Evolutionary conservation across 2,113 vertebrate genomes (phyloP).

Genomic region (Antigone vipio): DNA sequence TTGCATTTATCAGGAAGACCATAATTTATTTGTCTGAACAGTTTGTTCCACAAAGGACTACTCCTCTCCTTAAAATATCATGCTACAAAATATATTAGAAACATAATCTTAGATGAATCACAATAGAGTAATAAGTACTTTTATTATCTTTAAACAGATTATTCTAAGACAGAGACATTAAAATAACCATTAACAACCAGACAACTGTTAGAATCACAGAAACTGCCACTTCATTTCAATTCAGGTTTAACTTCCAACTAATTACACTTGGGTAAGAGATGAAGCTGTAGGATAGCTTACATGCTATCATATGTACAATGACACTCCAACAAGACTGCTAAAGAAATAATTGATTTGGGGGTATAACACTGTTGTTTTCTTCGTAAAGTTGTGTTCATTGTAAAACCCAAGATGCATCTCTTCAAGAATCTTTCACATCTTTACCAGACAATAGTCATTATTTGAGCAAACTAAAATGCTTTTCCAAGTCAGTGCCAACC

Average conservation of each 20-base stretch:
- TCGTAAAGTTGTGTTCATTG: not conserved
- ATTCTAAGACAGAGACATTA: not conserved
- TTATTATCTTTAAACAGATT: not conserved
- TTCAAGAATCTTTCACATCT: not conserved
- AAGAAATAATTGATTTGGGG: not conserved
- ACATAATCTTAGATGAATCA: not conserved
- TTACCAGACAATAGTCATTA: not conserved
- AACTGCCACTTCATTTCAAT: not conserved
- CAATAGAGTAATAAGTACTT: not conserved
- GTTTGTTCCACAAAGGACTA: not conserved
- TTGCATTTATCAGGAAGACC: not conserved
- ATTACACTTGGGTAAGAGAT: not conserved
- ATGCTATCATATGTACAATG: rapidly evolving
- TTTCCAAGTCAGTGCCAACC: not conserved
- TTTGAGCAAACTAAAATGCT: not conserved
- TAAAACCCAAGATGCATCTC: not conserved
- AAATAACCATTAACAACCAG: not conserved
- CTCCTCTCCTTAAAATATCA: not conserved
- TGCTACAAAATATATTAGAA: not conserved
- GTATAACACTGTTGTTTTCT: not conserved
- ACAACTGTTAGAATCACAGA: not conserved
- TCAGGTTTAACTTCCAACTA: not conserved
- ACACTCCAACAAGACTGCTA: not conserved
- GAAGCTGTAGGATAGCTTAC: not conserved
- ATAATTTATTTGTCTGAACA: not conserved